Conservation (phyloP, 2,113 vertebrate species). For the Cephalopterus ornatus region DNA sequence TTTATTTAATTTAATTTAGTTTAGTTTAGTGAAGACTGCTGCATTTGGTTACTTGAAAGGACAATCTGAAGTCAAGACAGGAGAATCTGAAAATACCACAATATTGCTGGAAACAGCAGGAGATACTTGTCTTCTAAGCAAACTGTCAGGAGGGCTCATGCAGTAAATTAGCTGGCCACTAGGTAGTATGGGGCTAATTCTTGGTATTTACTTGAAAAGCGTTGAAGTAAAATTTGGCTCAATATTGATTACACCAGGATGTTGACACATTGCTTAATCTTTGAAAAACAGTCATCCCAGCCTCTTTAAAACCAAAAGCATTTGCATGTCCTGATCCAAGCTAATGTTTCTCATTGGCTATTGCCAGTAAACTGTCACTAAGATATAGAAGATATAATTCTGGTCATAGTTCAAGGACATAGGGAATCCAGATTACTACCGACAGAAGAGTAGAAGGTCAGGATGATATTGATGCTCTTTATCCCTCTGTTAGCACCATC, state of each 20-base stretch:
- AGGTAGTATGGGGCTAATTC: background rate
- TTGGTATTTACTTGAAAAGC: background rate
- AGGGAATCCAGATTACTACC: background rate
- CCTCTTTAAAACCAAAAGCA: background rate
- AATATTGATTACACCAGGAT: background rate
- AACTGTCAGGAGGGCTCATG: background rate
- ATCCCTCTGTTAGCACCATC: background rate
- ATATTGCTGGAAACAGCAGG: background rate
- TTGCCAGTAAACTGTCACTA: background rate
- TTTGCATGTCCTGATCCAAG: background rate
- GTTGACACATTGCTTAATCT: background rate
- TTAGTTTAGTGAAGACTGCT: background rate
- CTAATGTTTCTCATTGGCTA: background rate
- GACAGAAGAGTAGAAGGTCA: background rate
- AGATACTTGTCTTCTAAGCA: background rate
- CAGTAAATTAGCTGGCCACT: background rate
- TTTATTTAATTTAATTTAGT: background rate
- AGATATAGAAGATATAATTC: background rate
- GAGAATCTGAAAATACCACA: background rate
- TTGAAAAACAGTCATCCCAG: background rate
- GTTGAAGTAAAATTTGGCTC: background rate
- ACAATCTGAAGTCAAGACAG: background rate
- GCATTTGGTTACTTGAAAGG: background rate
- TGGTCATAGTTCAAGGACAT: background rate
- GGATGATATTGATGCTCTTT: accelerated